Evolutionary conservation across 2,888 invertebrate species (phyloP), one percentile per base, ranked within the genome.

Genomic region (Volucella inanis): DNA sequence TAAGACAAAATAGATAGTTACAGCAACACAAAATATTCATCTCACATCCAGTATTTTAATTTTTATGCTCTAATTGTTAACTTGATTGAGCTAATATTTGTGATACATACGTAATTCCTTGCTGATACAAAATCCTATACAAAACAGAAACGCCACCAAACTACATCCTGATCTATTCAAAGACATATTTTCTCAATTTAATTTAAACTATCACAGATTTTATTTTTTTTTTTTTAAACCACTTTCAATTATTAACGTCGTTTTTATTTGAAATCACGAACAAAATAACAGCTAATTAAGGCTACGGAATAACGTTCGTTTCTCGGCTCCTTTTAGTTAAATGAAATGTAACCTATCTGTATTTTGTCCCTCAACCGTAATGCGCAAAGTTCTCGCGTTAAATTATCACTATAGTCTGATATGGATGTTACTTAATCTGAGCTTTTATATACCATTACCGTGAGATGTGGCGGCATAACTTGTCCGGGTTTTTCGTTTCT

Each of bases 341-440:
- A 72, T 83, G 67, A 62, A 45, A 39, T 43, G 39, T 52, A 68
- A 74, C 62, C 50, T 64, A 43, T 47, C 38, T 52, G 47, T 45
- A 57, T 64, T 72, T 62, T 45, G 74, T 64, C 39, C 74, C 78
- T 59, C 78, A 68, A 79, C 79, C 68, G 39, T 68, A 43, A 59
- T 47, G 74, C 57, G 54, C 81, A 71, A 72, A 84, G 87, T 88
- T 88, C 88, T 88, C 87, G 64, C 86, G 71, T 76, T 76, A 84
- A 88, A 70, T 87, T 87, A 85, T 88, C 87, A 87, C 65, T 55
- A 71, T 61, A 76, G 79, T 88, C 84, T 88, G 88, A 87, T 87
- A 87, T 86, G 82, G 83, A 83, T 85, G 87, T 87, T 80, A 83
- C 81, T 81, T 72, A 85, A 85, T 80, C 67, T 39, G 81, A 81